Evolutionary conservation across 2,797 vertebrate species (phyloP).

Genomic region (Pseudomugil tenellus): DNA sequence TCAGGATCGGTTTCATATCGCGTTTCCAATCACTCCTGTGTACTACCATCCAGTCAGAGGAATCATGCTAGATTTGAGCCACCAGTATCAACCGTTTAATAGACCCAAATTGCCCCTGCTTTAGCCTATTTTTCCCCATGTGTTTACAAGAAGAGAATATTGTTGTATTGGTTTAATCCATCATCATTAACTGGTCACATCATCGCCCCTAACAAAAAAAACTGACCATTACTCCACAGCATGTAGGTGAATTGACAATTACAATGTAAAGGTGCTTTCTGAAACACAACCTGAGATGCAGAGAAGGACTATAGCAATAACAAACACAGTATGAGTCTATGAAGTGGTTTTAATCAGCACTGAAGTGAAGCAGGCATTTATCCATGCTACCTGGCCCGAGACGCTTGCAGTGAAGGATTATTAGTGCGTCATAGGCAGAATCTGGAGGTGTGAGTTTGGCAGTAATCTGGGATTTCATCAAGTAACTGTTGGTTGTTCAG

Average conservation of each 20-base stretch:
- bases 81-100: conserved; percentile 52
- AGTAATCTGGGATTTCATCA: conserved; percentile 48
- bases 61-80: conserved; percentile 78
- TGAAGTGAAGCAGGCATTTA: conserved; percentile 32
- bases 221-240: conserved; percentile 19
- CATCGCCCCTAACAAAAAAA: conserved; percentile 25
- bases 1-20: conserved; percentile 48
- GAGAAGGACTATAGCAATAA: conserved; percentile 76
- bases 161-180: conserved; percentile 47
- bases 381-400: conserved; percentile 22
- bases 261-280: conserved; percentile 42
- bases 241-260: conserved; percentile 18
- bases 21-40: conserved; percentile 54
- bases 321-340: conserved; percentile 57
- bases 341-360: conserved; percentile 46
- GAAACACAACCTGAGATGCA: conserved; percentile 42
- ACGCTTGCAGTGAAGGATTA: conserved; percentile 36
- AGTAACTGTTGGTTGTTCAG: not conserved
- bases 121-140: conserved; percentile 43
- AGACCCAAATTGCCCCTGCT: conserved; percentile 37
- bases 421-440: conserved; percentile 23
- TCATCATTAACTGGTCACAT: conserved; percentile 56
- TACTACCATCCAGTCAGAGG: conserved; percentile 72
- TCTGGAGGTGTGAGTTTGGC: conserved; percentile 53
- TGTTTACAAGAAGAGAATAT: conserved; percentile 57